Conservation (phyloP, 2,888 invertebrate species). For the Sinopyrophorus schimmeli region DNA sequence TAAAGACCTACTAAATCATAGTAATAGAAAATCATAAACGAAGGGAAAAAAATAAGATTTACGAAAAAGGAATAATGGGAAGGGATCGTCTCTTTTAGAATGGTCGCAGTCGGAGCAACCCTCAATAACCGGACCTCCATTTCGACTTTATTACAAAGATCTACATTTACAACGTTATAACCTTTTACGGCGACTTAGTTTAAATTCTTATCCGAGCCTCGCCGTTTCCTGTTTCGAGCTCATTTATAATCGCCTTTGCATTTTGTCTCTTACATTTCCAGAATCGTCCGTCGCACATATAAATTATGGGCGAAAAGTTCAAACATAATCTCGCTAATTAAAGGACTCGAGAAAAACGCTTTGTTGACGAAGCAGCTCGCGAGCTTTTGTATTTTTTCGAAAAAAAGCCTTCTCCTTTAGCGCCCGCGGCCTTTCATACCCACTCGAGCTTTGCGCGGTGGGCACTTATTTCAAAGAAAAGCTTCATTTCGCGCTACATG, state of each 20-base stretch:
- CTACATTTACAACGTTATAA: conserved; percentile 31
- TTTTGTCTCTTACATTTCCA: conserved; percentile 8
- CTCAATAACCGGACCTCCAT: conserved; percentile 22
- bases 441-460: conserved; percentile 14
- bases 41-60: too few relatives aligned
- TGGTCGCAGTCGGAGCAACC: too few relatives aligned
- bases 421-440: conserved; percentile 22
- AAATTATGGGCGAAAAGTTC: too few relatives aligned
- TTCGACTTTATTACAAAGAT: conserved; percentile 28
- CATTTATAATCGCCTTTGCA: conserved; percentile 2
- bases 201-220: conserved; percentile 12
- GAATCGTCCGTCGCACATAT: conserved; percentile 7
- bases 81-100: too few relatives aligned
- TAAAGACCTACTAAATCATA: too few relatives aligned
- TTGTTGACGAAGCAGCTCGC: conserved; percentile 11
- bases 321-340: conserved; percentile 19
- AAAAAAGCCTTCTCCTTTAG: conserved; percentile 17
- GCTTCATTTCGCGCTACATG: conserved; percentile 28
- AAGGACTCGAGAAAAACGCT: conserved; percentile 4
- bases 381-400: conserved; percentile 22
- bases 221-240: conserved; percentile 9
- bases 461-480: conserved; percentile 25
- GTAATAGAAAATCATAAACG: too few relatives aligned
- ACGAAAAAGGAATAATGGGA: too few relatives aligned
- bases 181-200: conserved; percentile 23